Base-by-base conservation (phyloP, 1,140 invertebrate genomes). In the Drosophila sturtevanti region DNA sequence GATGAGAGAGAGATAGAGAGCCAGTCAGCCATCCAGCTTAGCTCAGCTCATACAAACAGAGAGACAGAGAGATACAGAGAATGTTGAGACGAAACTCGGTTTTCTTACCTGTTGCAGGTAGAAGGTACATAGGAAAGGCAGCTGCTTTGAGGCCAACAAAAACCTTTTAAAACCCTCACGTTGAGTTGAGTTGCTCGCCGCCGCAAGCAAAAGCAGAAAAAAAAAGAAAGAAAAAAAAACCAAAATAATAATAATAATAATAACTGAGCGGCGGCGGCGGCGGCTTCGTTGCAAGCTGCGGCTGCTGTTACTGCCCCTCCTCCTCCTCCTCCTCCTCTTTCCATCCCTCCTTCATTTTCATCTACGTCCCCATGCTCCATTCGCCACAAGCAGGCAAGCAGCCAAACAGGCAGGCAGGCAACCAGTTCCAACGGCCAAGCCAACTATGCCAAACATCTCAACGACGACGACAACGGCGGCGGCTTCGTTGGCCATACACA, bases 161-260 rank as follows among this genome's bases (percentile, higher is more conserved):
- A 89, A 89, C 84, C 84, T 89, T 89, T 89, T 89, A 89, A 89
- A 89, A 89, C 84, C 84, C 77, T 89, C 79, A 89, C 84, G 72
- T 87, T 87, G 37, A 55, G 79, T 68, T 61, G 77, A 64, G 80
- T 73, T 71, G 80, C 68, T 73, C 75, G 80, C 68, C 72, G 81
- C 81, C 81, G 84, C 81, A 81, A 89, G 80, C 84, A 82, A 87
- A 55, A 55, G 14, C n/a, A 34, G 2, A 34, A 55, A 18, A 55
- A 55, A 34, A 52, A 31, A 16, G 34, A 55, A 6, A 89, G 72
- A 79, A 81, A 87, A 82, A 55, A 55, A 14, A 27, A 55, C 24
- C 24, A 55, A 55, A 31, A 54, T 16, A 55, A 55, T 48, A 48
- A 48, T 48, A 87, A 87, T 89, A 87, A 86, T 86, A 86, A 87